Conservation (phyloP, 2,113 vertebrate genomes). For the Struthio camelus region DNA sequence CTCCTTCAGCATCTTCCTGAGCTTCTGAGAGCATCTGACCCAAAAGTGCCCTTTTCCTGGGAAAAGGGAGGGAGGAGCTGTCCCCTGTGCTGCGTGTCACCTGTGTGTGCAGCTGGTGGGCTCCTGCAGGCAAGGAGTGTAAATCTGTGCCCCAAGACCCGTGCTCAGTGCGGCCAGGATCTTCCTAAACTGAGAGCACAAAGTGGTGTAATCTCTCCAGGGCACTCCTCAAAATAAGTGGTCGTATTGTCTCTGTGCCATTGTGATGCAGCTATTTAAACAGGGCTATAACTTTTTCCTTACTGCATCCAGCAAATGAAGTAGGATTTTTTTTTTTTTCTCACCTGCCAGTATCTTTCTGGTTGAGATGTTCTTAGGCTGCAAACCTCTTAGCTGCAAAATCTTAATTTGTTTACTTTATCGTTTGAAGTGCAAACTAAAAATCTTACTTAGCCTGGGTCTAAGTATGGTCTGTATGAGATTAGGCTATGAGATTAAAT, state of each 20-base stretch:
- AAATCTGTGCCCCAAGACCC: background rate
- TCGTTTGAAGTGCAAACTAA: background rate
- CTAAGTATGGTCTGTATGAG: too few relatives aligned
- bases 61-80: background rate
- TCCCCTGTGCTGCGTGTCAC: background rate
- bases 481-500: background rate
- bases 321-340: too few relatives aligned
- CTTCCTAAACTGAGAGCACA: background rate
- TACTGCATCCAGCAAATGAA: background rate
- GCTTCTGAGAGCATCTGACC: background rate
- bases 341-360: background rate
- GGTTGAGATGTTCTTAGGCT: background rate
- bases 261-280: background rate
- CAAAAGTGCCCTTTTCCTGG: background rate
- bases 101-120: background rate
- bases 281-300: background rate
- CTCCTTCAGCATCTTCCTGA: background rate
- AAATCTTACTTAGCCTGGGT: background rate
- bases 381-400: background rate
- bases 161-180: background rate
- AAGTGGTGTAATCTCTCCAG: background rate
- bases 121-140: background rate
- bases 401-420: background rate
- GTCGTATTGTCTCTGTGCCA: too few relatives aligned
- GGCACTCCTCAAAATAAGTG: background rate